A percentile compares a stretch with the other conserved stretches of the same genome.
phyloP scores from a whole-genome alignment of 2,797 vertebrate species.

The Clangula hyemalis region DNA sequence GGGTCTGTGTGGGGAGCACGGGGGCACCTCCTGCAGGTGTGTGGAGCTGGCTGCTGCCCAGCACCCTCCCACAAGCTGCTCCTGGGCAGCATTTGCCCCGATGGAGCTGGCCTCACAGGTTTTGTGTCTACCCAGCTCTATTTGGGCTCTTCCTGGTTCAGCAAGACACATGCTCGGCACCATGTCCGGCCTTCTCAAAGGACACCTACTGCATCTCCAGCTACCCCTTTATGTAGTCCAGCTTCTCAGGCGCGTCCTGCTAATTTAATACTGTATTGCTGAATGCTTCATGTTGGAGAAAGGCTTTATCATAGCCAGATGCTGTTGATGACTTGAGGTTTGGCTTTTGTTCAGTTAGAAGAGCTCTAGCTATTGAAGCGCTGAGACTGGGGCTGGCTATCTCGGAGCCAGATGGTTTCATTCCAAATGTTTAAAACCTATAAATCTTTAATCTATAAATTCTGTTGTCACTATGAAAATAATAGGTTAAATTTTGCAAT shows the following conservation, averaged over 20 bases:
- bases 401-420: not conserved
- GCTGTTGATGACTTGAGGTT: slow-evolving; percentile 60
- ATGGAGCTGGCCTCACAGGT: not conserved
- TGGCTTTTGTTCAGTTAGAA: slow-evolving; percentile 56
- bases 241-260: not conserved
- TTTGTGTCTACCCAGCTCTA: not conserved
- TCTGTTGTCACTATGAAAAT: slow-evolving; percentile 68
- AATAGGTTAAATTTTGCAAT: slow-evolving; percentile 69
- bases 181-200: not conserved
- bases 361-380: slow-evolving; percentile 39
- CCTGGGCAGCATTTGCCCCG: rapidly evolving
- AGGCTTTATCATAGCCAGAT: slow-evolving; percentile 58
- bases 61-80: not conserved
- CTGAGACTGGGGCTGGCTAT: slow-evolving; percentile 43
- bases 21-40: not conserved
- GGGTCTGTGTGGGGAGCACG: rapidly evolving
- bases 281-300: slow-evolving; percentile 13
- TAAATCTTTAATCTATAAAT: slow-evolving; percentile 74
- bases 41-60: not conserved
- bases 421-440: slow-evolving; percentile 61
- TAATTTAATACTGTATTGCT: not conserved
- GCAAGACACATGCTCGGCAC: not conserved
- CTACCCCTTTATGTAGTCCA: not conserved
- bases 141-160: not conserved
- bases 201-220: not conserved